Percentiles rank a stretch among this genome's conserved stretches.
These are phyloP conservation scores for Aporophyla nigra DNA, from an alignment of 2,888 invertebrate species.

Conservation along the genomic window DNA sequence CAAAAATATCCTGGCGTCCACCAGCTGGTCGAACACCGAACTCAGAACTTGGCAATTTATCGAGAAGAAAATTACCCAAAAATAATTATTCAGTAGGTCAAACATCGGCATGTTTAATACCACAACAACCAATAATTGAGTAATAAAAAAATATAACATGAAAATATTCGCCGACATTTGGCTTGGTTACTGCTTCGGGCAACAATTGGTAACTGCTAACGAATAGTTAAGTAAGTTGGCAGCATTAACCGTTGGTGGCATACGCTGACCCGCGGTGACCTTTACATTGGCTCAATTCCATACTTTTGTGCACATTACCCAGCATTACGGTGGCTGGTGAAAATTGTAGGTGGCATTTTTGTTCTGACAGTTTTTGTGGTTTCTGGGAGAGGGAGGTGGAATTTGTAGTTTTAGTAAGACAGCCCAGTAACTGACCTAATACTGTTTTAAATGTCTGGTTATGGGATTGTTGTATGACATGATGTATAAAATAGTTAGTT, in stretches of 20 bases:
- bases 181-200: conserved; percentile 47
- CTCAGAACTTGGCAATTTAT: conserved; percentile 8
- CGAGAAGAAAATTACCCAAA: background rate
- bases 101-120: conserved; percentile 11
- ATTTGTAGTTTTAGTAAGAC: background rate
- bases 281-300: conserved; percentile 72
- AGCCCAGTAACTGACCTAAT: background rate
- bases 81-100: background rate
- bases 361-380: background rate
- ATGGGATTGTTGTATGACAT: background rate
- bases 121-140: conserved; percentile 20
- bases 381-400: background rate
- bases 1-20: background rate
- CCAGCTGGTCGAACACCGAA: background rate
- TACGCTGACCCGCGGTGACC: conserved; percentile 67
- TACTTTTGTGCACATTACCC: conserved; percentile 59
- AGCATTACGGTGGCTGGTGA: conserved; percentile 31
- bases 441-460: background rate
- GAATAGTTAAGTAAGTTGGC: conserved; percentile 68
- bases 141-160: conserved; percentile 36
- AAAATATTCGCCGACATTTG: conserved; percentile 50
- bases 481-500: background rate
- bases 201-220: conserved; percentile 55
- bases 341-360: conserved; percentile 38
- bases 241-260: conserved; percentile 66